phyloP scores from a whole-genome alignment of 2,888 invertebrate genomes.

The Nesidiocoris tenuis region DNA sequence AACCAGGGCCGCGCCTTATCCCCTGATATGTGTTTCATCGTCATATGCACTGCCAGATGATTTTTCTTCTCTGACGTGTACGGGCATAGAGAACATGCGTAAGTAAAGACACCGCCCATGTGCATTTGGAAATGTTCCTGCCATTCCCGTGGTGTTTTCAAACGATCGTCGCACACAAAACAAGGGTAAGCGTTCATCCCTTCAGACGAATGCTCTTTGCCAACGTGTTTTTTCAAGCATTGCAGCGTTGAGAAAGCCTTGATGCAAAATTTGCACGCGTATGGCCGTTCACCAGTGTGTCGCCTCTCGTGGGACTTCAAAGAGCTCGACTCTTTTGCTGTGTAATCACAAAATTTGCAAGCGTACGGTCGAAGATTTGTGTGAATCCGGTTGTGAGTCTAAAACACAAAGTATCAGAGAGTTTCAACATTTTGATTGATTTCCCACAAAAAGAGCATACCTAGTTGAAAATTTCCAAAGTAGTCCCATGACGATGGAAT shows the following conservation, averaged over 20 bases:
- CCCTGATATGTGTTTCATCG: not conserved
- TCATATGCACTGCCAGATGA: conserved; percentile 11
- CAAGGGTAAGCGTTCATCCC: conserved; percentile 23
- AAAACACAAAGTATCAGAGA: not conserved
- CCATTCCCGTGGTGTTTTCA: conserved; percentile 13
- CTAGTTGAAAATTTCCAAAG: too few species aligned
- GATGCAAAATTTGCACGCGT: conserved; percentile 16
- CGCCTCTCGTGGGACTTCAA: not conserved
- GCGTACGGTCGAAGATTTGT: not conserved
- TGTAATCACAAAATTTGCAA: conserved; percentile 15
- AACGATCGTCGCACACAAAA: conserved; percentile 32
- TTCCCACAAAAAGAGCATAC: too few species aligned
- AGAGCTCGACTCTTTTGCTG: not conserved
- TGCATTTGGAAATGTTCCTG: conserved; percentile 15
- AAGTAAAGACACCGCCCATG: not conserved
- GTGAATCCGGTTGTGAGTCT: not conserved
- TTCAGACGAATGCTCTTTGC: not conserved
- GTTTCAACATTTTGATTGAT: not conserved
- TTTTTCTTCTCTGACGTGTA: conserved; percentile 4
- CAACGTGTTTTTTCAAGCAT: conserved; percentile 31
- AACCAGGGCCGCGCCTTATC: conserved; percentile 5
- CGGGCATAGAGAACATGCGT: conserved; percentile 8
- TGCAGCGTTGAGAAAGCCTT: conserved; percentile 14
- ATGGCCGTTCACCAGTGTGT: conserved; percentile 16
- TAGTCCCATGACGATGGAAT: too few species aligned